Percentiles rank a stretch among this genome's conserved stretches.
phyloP scores from a whole-genome alignment of 1,140 invertebrate species.

The Luehdorfia chinensis region DNA sequence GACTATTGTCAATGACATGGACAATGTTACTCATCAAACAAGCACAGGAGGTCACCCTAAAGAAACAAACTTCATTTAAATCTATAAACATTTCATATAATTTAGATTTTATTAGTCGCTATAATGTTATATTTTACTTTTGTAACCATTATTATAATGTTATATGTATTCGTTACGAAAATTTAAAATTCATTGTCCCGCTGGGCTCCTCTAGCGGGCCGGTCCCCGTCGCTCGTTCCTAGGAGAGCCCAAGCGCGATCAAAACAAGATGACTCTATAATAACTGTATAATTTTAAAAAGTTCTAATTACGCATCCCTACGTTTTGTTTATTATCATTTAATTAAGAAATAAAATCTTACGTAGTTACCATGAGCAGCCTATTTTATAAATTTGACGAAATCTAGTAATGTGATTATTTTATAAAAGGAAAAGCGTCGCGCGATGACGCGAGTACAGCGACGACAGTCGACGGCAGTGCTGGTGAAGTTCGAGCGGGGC shows the following conservation, averaged over 20 bases:
- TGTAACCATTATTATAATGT: conserved; percentile 75
- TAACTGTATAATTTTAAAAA: conserved; percentile 77
- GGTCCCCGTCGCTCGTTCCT: conserved; percentile 12
- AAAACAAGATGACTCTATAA: conserved; percentile 66
- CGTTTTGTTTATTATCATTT: conserved; percentile 75
- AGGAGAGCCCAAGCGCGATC: conserved; percentile 27
- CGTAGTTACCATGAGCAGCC: conserved; percentile 72
- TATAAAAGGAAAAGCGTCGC: conserved; percentile 69
- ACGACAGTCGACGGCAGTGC: conserved; percentile 11
- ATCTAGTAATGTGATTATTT: conserved; percentile 70
- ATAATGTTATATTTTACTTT: conserved; percentile 76
- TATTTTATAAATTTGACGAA: conserved; percentile 74
- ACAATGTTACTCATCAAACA: conserved; percentile 57
- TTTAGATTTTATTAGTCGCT: conserved; percentile 75
- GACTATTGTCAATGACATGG: conserved; percentile 69
- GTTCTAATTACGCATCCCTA: conserved; percentile 75
- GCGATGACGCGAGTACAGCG: conserved; percentile 25
- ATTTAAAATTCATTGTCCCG: conserved; percentile 53
- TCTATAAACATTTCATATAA: conserved; percentile 77
- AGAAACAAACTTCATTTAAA: conserved; percentile 73
- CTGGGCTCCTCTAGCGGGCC: conserved; percentile 32
- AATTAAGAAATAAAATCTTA: conserved; percentile 77
- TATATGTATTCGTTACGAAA: conserved; percentile 75
- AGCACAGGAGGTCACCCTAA: conserved; percentile 70
- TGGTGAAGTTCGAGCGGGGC: conserved; percentile 3